Evolutionary conservation across 2,113 vertebrate species (phyloP).

Genomic region (Castor canadensis): DNA sequence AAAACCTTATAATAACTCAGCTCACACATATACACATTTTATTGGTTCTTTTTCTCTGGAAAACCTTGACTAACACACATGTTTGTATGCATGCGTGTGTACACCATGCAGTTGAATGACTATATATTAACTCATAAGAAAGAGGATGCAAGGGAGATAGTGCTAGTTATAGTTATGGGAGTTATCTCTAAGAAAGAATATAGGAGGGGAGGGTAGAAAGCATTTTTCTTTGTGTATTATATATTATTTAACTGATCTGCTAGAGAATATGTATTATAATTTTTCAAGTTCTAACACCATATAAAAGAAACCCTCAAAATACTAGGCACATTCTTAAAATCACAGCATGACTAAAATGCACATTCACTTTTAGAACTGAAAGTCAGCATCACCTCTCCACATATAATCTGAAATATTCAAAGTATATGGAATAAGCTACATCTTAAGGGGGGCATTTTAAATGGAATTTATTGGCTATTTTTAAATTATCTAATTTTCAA

Average conservation of each 20-base stretch:
- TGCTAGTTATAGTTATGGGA: neutral
- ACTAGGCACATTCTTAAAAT: slow-evolving; percentile 35
- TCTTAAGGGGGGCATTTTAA: slow-evolving; percentile 50
- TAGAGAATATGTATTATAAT: neutral
- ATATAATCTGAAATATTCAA: slow-evolving; percentile 10
- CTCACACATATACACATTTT: neutral
- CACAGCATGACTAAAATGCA: neutral
- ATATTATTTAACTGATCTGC: neutral
- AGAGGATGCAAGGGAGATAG: neutral
- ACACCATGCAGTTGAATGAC: neutral
- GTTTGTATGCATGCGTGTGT: neutral
- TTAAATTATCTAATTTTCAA: neutral
- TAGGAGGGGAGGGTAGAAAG: neutral
- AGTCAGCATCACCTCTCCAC: slow-evolving; percentile 7
- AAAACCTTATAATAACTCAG: neutral
- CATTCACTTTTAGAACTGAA: slow-evolving; percentile 48
- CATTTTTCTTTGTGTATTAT: neutral
- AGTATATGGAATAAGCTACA: neutral
- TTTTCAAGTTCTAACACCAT: neutral
- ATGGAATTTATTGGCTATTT: slow-evolving; percentile 45
- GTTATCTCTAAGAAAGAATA: neutral
- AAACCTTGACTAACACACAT: neutral
- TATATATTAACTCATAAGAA: neutral
- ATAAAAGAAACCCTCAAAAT: neutral
- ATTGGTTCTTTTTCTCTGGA: neutral